Evolutionary conservation across 2,797 vertebrate species (phyloP), one percentile per base, ranked within the genome.

Genomic region (Enteromius radiatus): DNA sequence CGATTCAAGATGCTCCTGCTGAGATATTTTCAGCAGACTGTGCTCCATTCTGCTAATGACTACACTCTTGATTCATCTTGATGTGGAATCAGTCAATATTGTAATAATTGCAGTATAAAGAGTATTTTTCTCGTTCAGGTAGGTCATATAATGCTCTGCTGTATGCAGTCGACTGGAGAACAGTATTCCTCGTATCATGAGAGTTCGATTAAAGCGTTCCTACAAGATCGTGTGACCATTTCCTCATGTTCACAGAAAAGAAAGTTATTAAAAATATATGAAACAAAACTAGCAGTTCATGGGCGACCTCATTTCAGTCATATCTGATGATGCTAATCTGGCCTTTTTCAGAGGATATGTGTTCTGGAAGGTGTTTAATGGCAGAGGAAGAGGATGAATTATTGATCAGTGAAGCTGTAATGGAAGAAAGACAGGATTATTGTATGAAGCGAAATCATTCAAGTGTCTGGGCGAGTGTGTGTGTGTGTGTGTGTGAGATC

Each of bases 341-440:
- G n/a, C 38, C n/a, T 69, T 3, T 38, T 26, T 17, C 41, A 70
- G 52, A 54, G 52, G 52, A 19, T 28, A 17, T 43, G 26, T 28
- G 5, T 26, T 28, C 68, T 47, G 41, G 41, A 47, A 26, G 45
- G 26, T 71, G 43, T 49, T 49, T 70, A 49, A 49, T 31, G 11
- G 26, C 45, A 49, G 43, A 28, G 15, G 23, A 47, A 47, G 23
- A 28, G 7, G 45, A 49, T 71, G 45, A 49, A 49, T 71, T 49
- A 71, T 71, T 71, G 43, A 71, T 71, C 26, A 21, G 45, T 49
- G 69, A 71, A 28, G 23, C 41, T 28, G 41, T 70, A 47, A 49
- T 21, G 23, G 41, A 47, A 71, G 38, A 69, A 69, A 43, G 68
- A 71, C 4, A 31, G 45, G 43, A 4, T 10, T 70, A 45, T 70